Base-by-base conservation (phyloP, 1,140 invertebrate species). In the Drosophila nikananu region DNA sequence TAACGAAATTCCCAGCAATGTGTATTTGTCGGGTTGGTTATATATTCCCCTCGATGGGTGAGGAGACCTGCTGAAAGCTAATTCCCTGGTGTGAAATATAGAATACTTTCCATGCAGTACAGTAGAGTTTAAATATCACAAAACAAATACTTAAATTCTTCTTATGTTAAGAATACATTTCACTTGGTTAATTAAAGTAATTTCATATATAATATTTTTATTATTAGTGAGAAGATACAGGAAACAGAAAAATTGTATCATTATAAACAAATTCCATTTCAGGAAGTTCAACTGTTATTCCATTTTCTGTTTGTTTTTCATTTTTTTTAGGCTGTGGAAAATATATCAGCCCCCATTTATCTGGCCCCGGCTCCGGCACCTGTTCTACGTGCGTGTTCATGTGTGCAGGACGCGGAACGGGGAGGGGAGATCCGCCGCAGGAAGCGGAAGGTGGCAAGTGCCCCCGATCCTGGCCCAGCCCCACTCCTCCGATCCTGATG, bases 401-500 rank as follows among this genome's bases (percentile, higher is more conserved):
- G 70, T 73, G 70, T 73, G 70, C 67, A 21, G 37, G 44, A 48
- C n/a, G 27, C 6, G 23, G 32, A 54, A 49, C 25, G 8, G 23
- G 46, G 15, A 9, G 66, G 67, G 17, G 49, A 52, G 49, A 52
- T 52, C 49, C 19, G n/a, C 10, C n/a, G 23, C 41, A 32, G 65
- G 35, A 70, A 19, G 17, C 21, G 32, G 12, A 30, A 32, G 27
- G 42, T 64, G 25, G 32, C 9, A 35, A 67, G 51, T 27, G 49
- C 41, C 54, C 54, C 54, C 12, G 54, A 55, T 55, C 54, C 54
- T 39, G 54, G 12, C 32, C 54, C 52, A 17, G 32, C 2, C 15
- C 48, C 37, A 41, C 17, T 49, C 75, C 49, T 23, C 44, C 30
- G 41, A 77, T 65, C 62, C 64, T 89, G 86, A 89, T 84, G 81